phyloP scores from a whole-genome alignment of 2,113 vertebrate genomes.

The Prinia subflava region DNA sequence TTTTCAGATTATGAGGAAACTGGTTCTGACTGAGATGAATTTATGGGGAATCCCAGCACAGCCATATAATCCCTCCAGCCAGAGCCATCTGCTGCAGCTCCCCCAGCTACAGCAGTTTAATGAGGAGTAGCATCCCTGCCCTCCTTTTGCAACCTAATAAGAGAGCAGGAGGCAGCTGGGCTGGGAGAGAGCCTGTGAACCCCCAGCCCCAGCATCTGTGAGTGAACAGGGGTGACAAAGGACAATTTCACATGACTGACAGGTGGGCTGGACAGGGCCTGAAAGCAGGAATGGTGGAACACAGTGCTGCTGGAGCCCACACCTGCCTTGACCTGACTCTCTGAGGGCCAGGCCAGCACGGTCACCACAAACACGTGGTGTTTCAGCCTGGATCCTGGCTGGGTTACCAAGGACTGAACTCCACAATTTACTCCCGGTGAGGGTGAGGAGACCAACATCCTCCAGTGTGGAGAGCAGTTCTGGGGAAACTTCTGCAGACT shows the following conservation, averaged over 20 bases:
- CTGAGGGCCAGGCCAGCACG: background rate
- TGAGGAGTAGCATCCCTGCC: background rate
- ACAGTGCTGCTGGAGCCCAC: background rate
- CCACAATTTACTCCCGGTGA: background rate
- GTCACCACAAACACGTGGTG: rapidly evolving
- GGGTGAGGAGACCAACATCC: background rate
- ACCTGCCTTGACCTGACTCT: background rate
- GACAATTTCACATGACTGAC: background rate
- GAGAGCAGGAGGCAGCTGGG: background rate
- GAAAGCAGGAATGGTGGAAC: background rate
- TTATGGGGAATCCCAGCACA: background rate
- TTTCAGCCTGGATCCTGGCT: background rate
- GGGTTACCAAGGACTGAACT: background rate
- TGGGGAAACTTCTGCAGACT: background rate
- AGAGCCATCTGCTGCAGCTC: constrained; percentile 7
- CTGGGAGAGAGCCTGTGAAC: background rate
- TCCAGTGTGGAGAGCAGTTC: background rate
- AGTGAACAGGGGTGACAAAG: background rate
- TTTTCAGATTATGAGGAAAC: background rate
- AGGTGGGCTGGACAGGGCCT: background rate
- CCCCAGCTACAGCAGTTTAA: background rate
- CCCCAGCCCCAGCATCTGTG: background rate
- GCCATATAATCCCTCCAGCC: background rate
- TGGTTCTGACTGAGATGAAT: background rate
- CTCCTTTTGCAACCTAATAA: background rate